phyloP scores from a whole-genome alignment of 1,140 invertebrate species.

The Drosophila mojavensis region DNA sequence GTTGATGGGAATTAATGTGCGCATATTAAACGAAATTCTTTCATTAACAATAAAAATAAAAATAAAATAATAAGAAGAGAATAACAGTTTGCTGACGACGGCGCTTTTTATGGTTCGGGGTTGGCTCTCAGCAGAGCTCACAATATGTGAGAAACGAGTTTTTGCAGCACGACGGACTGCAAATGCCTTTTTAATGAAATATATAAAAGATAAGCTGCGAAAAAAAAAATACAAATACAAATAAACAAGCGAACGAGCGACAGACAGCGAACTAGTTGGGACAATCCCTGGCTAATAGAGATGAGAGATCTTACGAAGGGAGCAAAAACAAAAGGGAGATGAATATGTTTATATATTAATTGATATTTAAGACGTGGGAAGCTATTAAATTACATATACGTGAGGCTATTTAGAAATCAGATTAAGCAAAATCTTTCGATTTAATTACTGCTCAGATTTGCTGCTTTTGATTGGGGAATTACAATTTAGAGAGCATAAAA shows the following conservation, averaged over 20 bases:
- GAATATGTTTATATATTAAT: conserved; percentile 1
- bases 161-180: conserved; percentile 52
- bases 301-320: conserved; percentile 19
- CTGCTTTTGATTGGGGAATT: background rate
- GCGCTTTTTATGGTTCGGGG: conserved; percentile 39
- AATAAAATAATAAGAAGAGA: conserved; percentile 7
- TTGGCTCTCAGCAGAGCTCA: background rate
- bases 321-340: background rate
- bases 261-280: conserved; percentile 16
- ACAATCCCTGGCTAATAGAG: conserved; percentile 15
- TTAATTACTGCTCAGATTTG: background rate
- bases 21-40: conserved; percentile 79
- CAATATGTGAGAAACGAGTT: conserved; percentile 71
- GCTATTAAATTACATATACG: conserved; percentile 10
- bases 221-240: conserved; percentile 44
- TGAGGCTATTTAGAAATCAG: background rate
- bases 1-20: conserved; percentile 77
- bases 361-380: conserved; percentile 26
- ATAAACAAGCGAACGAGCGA: conserved; percentile 10
- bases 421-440: background rate
- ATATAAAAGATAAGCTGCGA: conserved; percentile 68
- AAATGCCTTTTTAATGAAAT: conserved; percentile 82
- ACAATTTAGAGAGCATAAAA: no score
- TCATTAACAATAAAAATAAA: conserved; percentile 71
- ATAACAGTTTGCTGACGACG: conserved; percentile 59